Conservation (phyloP, 2,113 vertebrate genomes). For the Channa argus region DNA sequence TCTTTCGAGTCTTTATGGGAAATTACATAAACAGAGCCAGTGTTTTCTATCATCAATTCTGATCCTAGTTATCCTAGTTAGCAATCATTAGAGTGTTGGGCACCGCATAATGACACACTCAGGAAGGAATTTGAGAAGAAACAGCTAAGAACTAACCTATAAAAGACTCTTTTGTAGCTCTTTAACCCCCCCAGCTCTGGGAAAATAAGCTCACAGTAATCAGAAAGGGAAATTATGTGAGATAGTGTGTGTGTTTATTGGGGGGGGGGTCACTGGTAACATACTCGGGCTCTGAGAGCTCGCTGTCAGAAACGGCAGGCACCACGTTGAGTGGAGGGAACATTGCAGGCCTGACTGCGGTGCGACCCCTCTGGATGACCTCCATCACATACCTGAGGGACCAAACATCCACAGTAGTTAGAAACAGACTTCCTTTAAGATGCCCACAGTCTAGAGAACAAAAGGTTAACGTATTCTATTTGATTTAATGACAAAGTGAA, state of each 20-base stretch:
- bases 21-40: constrained; percentile 1
- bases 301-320: constrained; percentile 88
- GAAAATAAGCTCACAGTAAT: background rate
- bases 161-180: too few relatives aligned
- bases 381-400: constrained; percentile 89
- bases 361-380: constrained; percentile 89
- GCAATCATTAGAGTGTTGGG: too few relatives aligned
- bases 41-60: constrained; percentile 15
- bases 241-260: background rate
- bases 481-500: background rate
- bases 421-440: constrained; percentile 19
- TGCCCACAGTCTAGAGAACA: constrained; percentile 6
- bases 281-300: constrained; percentile 89
- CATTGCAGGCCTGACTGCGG: constrained; percentile 83
- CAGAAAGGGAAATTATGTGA: background rate
- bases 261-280: constrained; percentile 67
- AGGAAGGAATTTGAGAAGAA: too few relatives aligned
- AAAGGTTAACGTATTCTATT: too few relatives aligned
- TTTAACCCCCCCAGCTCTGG: background rate
- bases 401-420: constrained; percentile 75
- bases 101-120: too few relatives aligned
- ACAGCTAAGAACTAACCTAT: too few relatives aligned
- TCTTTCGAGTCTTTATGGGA: background rate
- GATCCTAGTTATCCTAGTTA: constrained; percentile 4
- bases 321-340: constrained; percentile 84